Evolutionary conservation across 2,888 invertebrate genomes (phyloP).

Genomic region (Drosophila barbarae): DNA sequence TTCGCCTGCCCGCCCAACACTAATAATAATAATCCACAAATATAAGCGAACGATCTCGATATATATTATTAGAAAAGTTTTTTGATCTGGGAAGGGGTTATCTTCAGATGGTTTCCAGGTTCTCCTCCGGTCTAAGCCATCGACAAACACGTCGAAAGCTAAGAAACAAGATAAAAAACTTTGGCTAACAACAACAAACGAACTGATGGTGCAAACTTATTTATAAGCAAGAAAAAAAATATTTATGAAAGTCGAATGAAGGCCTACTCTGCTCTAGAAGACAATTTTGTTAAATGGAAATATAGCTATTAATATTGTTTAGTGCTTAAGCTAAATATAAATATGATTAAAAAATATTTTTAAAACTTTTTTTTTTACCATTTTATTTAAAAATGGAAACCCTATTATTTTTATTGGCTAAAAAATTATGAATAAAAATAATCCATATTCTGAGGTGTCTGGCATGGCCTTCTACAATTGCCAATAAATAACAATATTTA

Average conservation of each 20-base stretch:
- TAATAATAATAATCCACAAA: background rate
- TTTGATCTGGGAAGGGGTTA: constrained; percentile 49
- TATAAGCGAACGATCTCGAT: background rate
- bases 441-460: too few species aligned
- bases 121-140: constrained; percentile 5
- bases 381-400: too few species aligned
- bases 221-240: constrained; percentile 43
- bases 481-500: too few species aligned
- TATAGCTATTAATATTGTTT: background rate
- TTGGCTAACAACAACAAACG: constrained; percentile 57
- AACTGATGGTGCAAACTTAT: constrained; percentile 58
- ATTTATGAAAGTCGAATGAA: background rate
- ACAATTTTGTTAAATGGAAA: background rate
- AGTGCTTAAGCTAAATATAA: background rate
- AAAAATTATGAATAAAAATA: too few species aligned
- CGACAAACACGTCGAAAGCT: constrained; percentile 62
- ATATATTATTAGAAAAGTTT: constrained; percentile 68
- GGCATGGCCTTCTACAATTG: too few species aligned
- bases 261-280: background rate
- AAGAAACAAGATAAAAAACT: constrained; percentile 67
- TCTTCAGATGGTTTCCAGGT: background rate
- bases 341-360: too few species aligned
- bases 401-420: too few species aligned
- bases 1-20: too few species aligned
- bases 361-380: too few species aligned